Conservation (phyloP, 2,888 invertebrate species). For the Penaeus monodon region DNA sequence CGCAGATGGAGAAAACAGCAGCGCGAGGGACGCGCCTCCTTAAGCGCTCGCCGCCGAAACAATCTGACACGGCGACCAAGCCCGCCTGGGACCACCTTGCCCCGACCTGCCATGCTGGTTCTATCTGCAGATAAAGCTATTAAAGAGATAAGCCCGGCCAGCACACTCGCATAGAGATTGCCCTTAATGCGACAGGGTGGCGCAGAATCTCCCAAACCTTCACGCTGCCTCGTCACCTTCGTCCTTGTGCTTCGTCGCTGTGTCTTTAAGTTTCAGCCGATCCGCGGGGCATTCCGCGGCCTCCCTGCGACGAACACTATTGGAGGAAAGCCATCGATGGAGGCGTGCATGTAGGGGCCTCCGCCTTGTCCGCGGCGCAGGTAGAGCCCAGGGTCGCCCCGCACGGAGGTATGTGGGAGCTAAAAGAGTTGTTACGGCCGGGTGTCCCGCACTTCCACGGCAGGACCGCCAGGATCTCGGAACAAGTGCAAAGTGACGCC, state of each 20-base stretch:
- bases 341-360: not conserved
- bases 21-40: too few species aligned
- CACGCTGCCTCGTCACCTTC: not conserved
- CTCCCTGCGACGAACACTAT: not conserved
- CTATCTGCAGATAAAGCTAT: constrained; percentile 55
- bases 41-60: constrained; percentile 10
- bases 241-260: not conserved
- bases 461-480: not conserved
- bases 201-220: not conserved
- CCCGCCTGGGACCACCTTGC: constrained; percentile 30
- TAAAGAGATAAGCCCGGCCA: constrained; percentile 52
- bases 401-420: constrained; percentile 26
- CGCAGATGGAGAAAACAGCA: too few species aligned
- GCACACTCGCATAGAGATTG: constrained; percentile 55
- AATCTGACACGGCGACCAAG: constrained; percentile 27
- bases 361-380: not conserved
- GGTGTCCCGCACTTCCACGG: constrained; percentile 6
- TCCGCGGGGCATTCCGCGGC: not conserved
- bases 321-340: constrained; percentile 38
- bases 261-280: constrained; percentile 8
- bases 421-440: constrained; percentile 44
- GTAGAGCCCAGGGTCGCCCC: constrained; percentile 4
- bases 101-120: constrained; percentile 53
- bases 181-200: constrained; percentile 38
- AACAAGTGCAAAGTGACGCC: too few species aligned